Percentiles rank a stretch among this genome's conserved stretches.
These are phyloP conservation scores for Glyphotaelius pellucidus DNA, from an alignment of 2,888 invertebrate species.

Conservation along the genomic window DNA sequence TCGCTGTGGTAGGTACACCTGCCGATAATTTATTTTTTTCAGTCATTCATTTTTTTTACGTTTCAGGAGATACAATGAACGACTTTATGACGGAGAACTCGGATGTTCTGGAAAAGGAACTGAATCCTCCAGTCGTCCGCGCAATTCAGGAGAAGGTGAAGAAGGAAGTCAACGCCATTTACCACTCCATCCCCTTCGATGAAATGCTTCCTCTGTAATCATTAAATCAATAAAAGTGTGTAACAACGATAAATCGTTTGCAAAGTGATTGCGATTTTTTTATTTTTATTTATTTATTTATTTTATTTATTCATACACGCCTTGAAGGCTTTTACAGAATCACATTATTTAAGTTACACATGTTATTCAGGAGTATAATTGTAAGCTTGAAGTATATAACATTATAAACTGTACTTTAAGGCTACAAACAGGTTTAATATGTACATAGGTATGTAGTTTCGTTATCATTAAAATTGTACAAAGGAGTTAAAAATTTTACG, in stretches of 20 bases:
- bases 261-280: neutral
- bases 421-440: no score
- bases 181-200: conserved; percentile 37
- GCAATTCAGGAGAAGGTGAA: conserved; percentile 68
- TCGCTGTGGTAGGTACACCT: neutral
- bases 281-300: no score
- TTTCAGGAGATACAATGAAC: conserved; percentile 74
- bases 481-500: no score
- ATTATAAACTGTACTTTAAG: no score
- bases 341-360: no score
- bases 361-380: no score
- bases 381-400: no score
- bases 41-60: neutral
- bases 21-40: neutral
- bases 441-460: no score
- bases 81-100: conserved; percentile 75
- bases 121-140: conserved; percentile 73
- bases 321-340: no score
- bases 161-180: conserved; percentile 39
- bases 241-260: neutral
- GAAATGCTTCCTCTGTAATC: conserved; percentile 28
- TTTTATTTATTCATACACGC: no score
- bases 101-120: conserved; percentile 74
- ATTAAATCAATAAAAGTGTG: neutral
- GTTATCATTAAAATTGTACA: no score